Base-by-base conservation (phyloP, 2,888 invertebrate genomes). In the Saturnia japonica region DNA sequence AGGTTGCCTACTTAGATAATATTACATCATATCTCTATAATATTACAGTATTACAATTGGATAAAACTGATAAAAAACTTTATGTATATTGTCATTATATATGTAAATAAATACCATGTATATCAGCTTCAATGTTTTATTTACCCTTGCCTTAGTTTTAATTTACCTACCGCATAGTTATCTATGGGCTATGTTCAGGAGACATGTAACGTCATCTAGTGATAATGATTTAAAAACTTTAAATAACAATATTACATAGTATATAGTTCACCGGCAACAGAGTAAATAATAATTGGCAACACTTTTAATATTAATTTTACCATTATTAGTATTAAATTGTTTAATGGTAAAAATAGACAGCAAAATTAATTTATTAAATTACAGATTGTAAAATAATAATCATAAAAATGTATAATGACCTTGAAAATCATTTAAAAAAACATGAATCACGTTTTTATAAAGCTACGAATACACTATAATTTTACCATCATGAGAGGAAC, bases 101-200 rank as follows among this genome's bases (percentile, higher is more conserved):
- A 79, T 76, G 75, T 90, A 89, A 88, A 91, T 91, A 91, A 90
- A 91, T 82, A 83, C 84, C 82, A 85, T 85, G 85, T 89, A 87
- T 88, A 90, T 86, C 88, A 85, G 88, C 87, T 81, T 79, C 73
- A 78, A 80, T 84, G 80, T 83, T 64, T 64, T 11, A 64, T 64
- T 64, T 60, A 60, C 19, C 9, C 19, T 40, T 14, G 9, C 54
- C 54, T 11, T 22, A 22, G 22, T 68, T 75, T 69, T 19, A 71
- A 72, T 62, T 76, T 71, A 68, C 75, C 76, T 71, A 68, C 75
- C 76, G 72, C 76, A 11, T n/a, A 57, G n/a, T 71, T n/a, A 2
- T 11, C 16, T 14, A 34, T 47, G 25, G 67, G 45, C 25, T 22
- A n/a, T n/a, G n/a, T n/a, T n/a, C n/a, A n/a, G n/a, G n/a, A n/a